Evolutionary conservation across 2,113 vertebrate species (phyloP).

Genomic region (Hyaena hyaena): DNA sequence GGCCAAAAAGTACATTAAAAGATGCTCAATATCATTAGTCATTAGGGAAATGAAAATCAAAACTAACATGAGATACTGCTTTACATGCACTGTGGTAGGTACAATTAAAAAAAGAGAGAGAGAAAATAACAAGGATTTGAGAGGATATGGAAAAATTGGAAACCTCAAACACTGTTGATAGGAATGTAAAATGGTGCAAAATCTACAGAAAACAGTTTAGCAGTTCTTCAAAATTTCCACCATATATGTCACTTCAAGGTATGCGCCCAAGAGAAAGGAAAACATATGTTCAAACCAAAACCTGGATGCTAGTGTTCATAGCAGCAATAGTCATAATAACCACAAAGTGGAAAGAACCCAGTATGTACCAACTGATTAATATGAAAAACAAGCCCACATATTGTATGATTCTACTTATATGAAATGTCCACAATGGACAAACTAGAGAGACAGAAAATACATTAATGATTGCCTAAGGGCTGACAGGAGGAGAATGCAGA

Average conservation of each 20-base stretch:
- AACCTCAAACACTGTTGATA: neutral
- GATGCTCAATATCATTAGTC: neutral
- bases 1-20: neutral
- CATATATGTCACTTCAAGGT: neutral
- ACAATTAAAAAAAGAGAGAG: neutral
- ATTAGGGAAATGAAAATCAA: neutral
- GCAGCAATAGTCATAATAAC: neutral
- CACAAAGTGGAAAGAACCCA: neutral
- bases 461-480: neutral
- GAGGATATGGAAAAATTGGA: neutral
- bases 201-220: neutral
- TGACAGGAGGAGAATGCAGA: neutral
- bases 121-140: neutral
- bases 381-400: neutral
- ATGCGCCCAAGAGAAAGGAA: neutral
- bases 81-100: neutral
- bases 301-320: neutral
- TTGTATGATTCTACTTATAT: neutral
- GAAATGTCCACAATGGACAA: neutral
- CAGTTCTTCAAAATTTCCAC: neutral
- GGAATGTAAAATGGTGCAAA: neutral
- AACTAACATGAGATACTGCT: neutral
- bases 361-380: neutral
- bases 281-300: neutral
- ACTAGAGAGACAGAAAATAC: neutral